These are phyloP conservation scores for Toxotes chatareus DNA, from an alignment of 2,113 vertebrate species.

Conservation along the genomic window DNA sequence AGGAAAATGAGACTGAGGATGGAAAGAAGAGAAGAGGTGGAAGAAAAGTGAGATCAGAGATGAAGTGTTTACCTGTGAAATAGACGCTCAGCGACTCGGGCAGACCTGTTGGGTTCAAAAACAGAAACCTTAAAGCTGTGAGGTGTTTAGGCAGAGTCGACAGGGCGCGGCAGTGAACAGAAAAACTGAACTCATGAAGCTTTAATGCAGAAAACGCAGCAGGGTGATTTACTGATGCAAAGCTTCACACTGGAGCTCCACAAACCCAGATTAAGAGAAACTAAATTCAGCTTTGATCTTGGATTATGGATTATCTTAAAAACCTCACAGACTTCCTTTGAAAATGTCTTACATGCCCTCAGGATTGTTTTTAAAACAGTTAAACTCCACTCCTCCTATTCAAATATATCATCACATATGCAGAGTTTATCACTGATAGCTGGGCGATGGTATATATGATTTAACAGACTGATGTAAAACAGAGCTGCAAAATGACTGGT, in stretches of 20 bases:
- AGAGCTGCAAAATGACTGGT: too few species aligned
- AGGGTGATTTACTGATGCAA: slow-evolving; percentile 31
- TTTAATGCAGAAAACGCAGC: slow-evolving; percentile 14
- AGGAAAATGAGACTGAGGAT: too few species aligned
- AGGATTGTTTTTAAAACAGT: background rate
- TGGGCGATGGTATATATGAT: too few species aligned
- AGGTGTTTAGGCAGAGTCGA: slow-evolving; percentile 2
- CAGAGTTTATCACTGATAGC: too few species aligned
- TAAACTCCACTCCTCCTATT: background rate
- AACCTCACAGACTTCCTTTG: background rate
- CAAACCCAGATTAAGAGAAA: slow-evolving; percentile 45
- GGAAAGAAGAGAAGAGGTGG: background rate
- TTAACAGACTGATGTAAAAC: too few species aligned
- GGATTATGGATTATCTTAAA: slow-evolving; percentile 52
- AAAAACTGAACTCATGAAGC: slow-evolving; percentile 5
- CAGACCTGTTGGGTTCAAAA: slow-evolving; percentile 86
- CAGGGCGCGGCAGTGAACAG: background rate
- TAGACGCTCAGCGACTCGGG: slow-evolving; percentile 92
- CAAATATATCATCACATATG: too few species aligned
- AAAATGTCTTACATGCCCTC: background rate
- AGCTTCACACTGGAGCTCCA: slow-evolving; percentile 22
- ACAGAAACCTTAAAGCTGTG: slow-evolving; percentile 4
- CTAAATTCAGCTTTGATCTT: slow-evolving; percentile 49
- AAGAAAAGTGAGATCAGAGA: background rate
- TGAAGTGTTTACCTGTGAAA: slow-evolving; percentile 90